Evolutionary conservation across 1,140 invertebrate species (phyloP).

Genomic region (Aricia agestis): DNA sequence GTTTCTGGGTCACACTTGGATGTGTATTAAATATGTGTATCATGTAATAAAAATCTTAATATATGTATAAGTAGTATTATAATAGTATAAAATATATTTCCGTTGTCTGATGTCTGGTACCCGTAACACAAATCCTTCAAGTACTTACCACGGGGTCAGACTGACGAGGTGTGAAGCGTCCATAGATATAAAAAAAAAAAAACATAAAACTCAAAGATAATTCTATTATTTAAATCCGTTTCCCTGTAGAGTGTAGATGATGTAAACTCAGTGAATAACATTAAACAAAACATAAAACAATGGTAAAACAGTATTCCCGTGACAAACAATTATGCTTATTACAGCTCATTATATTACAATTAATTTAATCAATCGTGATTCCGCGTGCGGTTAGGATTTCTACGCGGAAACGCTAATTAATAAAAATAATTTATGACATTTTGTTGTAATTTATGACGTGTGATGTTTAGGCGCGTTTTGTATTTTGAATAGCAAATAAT

Average conservation of each 20-base stretch:
- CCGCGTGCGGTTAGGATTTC: background rate
- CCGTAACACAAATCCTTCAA: no score
- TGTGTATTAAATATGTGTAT: no score
- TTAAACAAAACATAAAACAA: background rate
- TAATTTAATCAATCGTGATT: background rate
- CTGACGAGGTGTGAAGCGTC: no score
- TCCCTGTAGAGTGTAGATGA: background rate
- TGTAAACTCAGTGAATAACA: background rate
- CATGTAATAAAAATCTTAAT: no score
- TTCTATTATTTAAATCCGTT: background rate
- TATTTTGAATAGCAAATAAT: background rate
- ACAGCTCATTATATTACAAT: conserved; percentile 1
- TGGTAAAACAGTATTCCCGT: background rate
- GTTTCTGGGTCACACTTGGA: no score
- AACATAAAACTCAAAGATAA: no score
- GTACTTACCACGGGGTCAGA: no score
- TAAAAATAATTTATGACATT: background rate
- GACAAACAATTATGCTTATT: background rate
- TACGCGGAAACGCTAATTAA: background rate
- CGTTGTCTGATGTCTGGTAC: no score
- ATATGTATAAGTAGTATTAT: no score
- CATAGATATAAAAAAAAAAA: no score
- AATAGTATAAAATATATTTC: no score
- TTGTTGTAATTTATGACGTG: background rate
- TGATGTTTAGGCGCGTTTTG: background rate